phyloP scores from a whole-genome alignment of 2,888 invertebrate genomes.

The Noctua janthina region DNA sequence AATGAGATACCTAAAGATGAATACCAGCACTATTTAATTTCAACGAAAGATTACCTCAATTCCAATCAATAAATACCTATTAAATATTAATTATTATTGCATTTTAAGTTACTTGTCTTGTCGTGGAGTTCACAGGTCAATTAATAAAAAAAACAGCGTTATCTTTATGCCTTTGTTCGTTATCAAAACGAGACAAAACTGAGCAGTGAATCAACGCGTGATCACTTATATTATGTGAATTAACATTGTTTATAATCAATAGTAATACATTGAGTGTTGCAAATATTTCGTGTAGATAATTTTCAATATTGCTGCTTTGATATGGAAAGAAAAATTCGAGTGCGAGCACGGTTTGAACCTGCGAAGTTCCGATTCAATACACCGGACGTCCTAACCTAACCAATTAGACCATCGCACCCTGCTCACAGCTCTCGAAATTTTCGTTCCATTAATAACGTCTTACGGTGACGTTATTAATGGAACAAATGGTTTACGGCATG shows the following conservation, averaged over 20 bases:
- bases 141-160: constrained; percentile 21
- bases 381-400: too few relatives aligned
- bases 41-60: constrained; percentile 14
- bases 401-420: too few relatives aligned
- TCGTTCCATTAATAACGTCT: too few relatives aligned
- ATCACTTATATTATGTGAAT: constrained; percentile 1
- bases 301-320: not conserved
- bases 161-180: not conserved
- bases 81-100: constrained; percentile 42
- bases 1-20: not conserved
- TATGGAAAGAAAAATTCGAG: too few relatives aligned
- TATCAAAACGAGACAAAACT: constrained; percentile 31
- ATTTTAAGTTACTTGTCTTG: constrained; percentile 4
- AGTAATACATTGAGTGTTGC: not conserved
- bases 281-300: not conserved
- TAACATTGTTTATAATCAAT: not conserved
- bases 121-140: constrained; percentile 34
- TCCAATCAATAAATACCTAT: constrained; percentile 18
- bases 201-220: constrained; percentile 34
- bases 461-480: too few relatives aligned
- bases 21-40: not conserved
- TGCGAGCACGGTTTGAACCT: too few relatives aligned
- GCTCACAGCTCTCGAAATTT: too few relatives aligned
- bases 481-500: too few relatives aligned
- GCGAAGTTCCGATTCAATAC: too few relatives aligned